Evolutionary conservation across 2,888 invertebrate genomes (phyloP).

Genomic region (Fabriciana adippe): DNA sequence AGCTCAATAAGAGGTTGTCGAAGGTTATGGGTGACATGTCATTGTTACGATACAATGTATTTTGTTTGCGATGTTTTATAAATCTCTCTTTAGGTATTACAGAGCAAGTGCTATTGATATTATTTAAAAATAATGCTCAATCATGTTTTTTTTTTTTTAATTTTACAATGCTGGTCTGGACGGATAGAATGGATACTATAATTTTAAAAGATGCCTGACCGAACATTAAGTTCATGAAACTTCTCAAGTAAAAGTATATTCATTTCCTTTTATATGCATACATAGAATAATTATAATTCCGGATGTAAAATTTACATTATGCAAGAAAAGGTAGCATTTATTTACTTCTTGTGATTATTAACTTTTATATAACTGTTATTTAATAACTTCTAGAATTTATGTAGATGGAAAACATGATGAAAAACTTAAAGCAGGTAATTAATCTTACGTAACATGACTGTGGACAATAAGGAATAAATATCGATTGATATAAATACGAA

Average conservation of each 20-base stretch:
- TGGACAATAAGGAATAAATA: too few relatives aligned
- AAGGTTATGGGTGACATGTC: slow-evolving; percentile 10
- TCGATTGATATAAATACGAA: too few relatives aligned
- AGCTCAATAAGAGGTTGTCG: slow-evolving; percentile 18
- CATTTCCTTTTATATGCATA: not conserved
- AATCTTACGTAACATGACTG: too few relatives aligned
- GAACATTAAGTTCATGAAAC: not conserved
- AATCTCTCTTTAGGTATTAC: not conserved
- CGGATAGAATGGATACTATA: too few relatives aligned
- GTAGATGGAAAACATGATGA: not conserved
- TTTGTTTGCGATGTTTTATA: not conserved
- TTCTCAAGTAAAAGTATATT: not conserved
- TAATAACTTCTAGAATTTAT: slow-evolving; percentile 5
- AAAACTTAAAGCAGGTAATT: too few relatives aligned
- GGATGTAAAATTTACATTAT: slow-evolving; percentile 4
- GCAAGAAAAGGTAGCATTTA: slow-evolving; percentile 17
- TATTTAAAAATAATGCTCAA: too few relatives aligned
- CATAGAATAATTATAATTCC: not conserved
- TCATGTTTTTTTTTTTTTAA: too few relatives aligned
- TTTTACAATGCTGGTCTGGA: too few relatives aligned
- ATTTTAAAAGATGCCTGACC: too few relatives aligned
- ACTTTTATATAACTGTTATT: slow-evolving; percentile 21
- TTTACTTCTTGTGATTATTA: slow-evolving; percentile 10
- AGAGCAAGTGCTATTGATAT: too few relatives aligned
- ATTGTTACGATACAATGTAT: not conserved